Base-by-base conservation (phyloP, 1,140 invertebrate genomes). In the Listronotus oregonensis region DNA sequence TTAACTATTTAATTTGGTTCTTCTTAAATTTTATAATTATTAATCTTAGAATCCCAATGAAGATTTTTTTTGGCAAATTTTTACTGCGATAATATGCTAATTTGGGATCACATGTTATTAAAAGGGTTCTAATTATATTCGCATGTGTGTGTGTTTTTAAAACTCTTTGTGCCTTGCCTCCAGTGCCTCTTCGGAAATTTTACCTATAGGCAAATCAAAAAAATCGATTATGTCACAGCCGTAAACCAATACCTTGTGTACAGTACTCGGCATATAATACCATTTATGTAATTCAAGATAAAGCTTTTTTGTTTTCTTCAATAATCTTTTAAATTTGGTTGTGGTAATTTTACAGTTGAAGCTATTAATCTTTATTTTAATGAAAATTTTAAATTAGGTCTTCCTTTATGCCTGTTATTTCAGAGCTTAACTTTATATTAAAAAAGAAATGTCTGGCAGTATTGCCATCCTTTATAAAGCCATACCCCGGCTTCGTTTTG, bases 381-480 rank as follows among this genome's bases (percentile, higher is more conserved):
- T 11, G 7, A 15, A 10, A 55, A 55, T 37, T 40, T 37, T 9
- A 6, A 4, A 55, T 55, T 3, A 55, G 14, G 6, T 11, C 9
- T 17, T 40, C 10, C 4, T 81, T 73, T 50, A 77, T 58, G 14
- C 73, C 74, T 17, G 65, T 80, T 39, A 80, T 79, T 57, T 66
- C 49, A 59, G 73, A 66, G 62, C 73, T 67, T 68, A 71, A 54
- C 44, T 67, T 54, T n/a, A 71, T 56, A 57, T 78, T 49, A 46
- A 56, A 43, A 57, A 78, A 79, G 70, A 80, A 78, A 60, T 43
- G 59, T 62, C 78, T 70, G 15, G 70, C 71, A 10, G 74, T 77
- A 66, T 80, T 80, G 12, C 75, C 76, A 64, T 77, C 74, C 59
- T 79, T 80, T 7, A 73, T 74, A 10, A 67, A 71, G 17, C 76